Evolutionary conservation across 2,113 vertebrate species (phyloP).

Genomic region (Takifugu flavidus): DNA sequence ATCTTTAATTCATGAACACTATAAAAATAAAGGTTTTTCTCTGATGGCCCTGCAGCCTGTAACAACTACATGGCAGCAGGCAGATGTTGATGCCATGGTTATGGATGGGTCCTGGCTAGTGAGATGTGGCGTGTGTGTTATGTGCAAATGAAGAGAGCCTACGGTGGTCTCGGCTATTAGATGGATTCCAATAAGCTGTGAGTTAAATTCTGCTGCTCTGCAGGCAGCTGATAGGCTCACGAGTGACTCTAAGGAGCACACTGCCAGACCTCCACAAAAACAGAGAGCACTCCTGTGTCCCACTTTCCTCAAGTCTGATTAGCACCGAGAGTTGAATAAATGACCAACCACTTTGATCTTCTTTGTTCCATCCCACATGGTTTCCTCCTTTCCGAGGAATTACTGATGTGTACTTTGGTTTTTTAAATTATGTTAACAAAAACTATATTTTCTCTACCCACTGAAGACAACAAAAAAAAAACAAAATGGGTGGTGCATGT

Average conservation of each 20-base stretch:
- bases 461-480: too few species aligned
- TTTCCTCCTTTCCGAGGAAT: neutral
- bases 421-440: too few species aligned
- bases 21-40: slow-evolving; percentile 73
- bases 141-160: slow-evolving; percentile 22
- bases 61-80: slow-evolving; percentile 53
- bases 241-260: slow-evolving; percentile 1
- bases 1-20: slow-evolving; percentile 77
- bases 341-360: too few species aligned
- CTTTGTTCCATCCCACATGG: neutral
- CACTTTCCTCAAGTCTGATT: too few species aligned
- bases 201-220: slow-evolving; percentile 16
- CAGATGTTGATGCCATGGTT: slow-evolving; percentile 54
- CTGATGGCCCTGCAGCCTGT: slow-evolving; percentile 64
- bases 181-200: slow-evolving; percentile 28
- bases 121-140: slow-evolving; percentile 31
- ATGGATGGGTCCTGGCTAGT: slow-evolving; percentile 38
- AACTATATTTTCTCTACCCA: too few species aligned
- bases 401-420: too few species aligned
- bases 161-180: slow-evolving; percentile 34
- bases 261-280: neutral
- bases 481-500: too few species aligned
- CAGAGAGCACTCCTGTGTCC: neutral
- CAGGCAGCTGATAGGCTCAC: slow-evolving; percentile 3
- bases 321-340: too few species aligned